Evolutionary conservation across 2,888 invertebrate genomes (phyloP), one percentile per base, ranked within the genome.

Genomic region (Melolontha melolontha): DNA sequence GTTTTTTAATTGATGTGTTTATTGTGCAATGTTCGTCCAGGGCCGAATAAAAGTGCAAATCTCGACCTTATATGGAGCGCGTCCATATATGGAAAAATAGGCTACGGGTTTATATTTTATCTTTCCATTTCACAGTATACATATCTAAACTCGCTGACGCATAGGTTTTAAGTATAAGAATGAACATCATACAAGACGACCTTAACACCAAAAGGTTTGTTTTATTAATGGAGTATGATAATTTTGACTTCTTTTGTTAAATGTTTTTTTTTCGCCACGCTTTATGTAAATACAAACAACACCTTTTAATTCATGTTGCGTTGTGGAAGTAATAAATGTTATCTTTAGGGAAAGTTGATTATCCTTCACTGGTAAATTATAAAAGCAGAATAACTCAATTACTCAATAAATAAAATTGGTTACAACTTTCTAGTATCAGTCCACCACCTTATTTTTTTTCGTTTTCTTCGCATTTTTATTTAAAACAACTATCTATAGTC

Each of bases 31-130:
- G 2, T 17, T 2, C 41, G 41, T 40, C 41, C 55, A 55, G 55
- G 55, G 55, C 40, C 55, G 17, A 55, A 8, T 41, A 17, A 17
- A 16, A 40, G 55, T 41, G 40, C 40, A 55, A 55, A 41, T 41
- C 41, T 52, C 17, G 11, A 55, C 55, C 55, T 55, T 55, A 55
- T 55, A 55, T 55, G 55, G 55, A 55, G 40, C 55, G 41, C 41
- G n/a, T 7, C 50, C 55, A n/a, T 55, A 55, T 55, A 55, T 55
- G 55, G 55, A 55, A 55, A 55, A 55, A 55, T 55, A 55, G 55
- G 55, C 55, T 55, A 55, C 55, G 41, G 16, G 17, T 52, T 49
- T 49, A 17, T 22, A 49, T 49, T 49, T 22, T 47, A 47, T 47
- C 10, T 47, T 40, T 16, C 16, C 17, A 40, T 55, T 41, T 40